phyloP scores from a whole-genome alignment of 2,888 invertebrate species.

The Stenoptilia bipunctidactyla region DNA sequence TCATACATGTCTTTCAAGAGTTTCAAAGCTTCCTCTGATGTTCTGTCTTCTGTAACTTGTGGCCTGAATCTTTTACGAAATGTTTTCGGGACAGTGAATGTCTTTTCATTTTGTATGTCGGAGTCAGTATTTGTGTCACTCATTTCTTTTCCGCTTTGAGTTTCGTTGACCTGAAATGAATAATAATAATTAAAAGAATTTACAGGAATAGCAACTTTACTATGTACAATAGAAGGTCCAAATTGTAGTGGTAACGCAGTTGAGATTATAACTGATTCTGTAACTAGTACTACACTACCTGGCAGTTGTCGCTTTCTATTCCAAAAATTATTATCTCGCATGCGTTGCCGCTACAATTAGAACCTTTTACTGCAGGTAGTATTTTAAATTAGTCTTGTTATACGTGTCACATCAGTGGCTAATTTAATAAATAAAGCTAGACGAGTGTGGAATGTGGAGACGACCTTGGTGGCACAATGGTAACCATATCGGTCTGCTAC shows the following conservation, averaged over 20 bases:
- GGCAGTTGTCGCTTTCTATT: slow-evolving; percentile 1
- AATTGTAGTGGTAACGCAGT: slow-evolving; percentile 11
- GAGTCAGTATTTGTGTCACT: neutral
- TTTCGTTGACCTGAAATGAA: slow-evolving; percentile 1
- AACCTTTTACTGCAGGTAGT: slow-evolving; percentile 2
- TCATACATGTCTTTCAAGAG: too few relatives aligned
- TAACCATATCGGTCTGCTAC: too few relatives aligned
- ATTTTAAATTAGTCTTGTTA: neutral
- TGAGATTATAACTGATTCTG: slow-evolving; percentile 10
- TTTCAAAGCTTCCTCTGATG: too few relatives aligned
- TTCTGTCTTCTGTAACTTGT: too few relatives aligned
- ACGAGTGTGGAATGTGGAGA: neutral
- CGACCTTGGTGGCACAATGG: neutral
- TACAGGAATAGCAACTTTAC: slow-evolving; percentile 14
- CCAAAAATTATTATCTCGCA: slow-evolving; percentile 3
- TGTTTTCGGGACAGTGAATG: too few relatives aligned
- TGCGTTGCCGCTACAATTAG: slow-evolving; percentile 3
- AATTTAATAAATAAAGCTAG: slow-evolving; percentile 3
- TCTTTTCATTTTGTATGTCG: neutral
- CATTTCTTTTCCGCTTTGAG: neutral
- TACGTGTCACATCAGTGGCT: slow-evolving; percentile 4
- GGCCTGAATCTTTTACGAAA: too few relatives aligned
- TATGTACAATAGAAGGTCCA: neutral
- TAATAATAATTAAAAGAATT: slow-evolving; percentile 12
- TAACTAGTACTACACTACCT: neutral